Conservation (phyloP, 2,888 invertebrate genomes). For the Venustoraphidia nigricollis region DNA sequence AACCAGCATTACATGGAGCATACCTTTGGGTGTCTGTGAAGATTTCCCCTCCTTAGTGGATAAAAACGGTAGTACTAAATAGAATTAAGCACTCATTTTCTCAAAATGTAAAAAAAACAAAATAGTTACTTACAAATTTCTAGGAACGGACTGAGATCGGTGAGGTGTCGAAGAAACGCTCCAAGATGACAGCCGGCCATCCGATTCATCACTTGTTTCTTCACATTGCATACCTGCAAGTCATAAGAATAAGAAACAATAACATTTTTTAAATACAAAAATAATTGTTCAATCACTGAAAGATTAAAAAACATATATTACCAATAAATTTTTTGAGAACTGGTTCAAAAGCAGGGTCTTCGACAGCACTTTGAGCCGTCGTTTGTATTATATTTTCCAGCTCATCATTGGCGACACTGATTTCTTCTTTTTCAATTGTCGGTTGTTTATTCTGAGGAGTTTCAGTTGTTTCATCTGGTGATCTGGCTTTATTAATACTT, state of each 20-base stretch:
- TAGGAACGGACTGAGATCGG: slow-evolving; percentile 6
- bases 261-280: not conserved
- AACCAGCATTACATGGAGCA: not conserved
- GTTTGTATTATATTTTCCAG: slow-evolving; percentile 24
- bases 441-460: not conserved
- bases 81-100: not conserved
- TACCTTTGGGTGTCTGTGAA: not conserved
- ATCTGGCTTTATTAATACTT: slow-evolving; percentile 32
- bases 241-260: not conserved
- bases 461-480: slow-evolving; percentile 10
- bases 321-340: slow-evolving; percentile 31
- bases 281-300: not conserved
- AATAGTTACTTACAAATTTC: slow-evolving; percentile 1
- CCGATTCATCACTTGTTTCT: slow-evolving; percentile 8
- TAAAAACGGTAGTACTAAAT: not conserved
- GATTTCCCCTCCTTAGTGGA: not conserved
- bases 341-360: slow-evolving; percentile 34
- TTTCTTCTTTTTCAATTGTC: not conserved
- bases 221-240: not conserved
- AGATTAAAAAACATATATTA: not conserved
- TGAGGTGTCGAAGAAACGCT: slow-evolving; percentile 10
- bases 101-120: not conserved
- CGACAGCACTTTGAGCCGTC: slow-evolving; percentile 31
- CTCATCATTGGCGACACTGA: not conserved
- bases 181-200: slow-evolving; percentile 1